phyloP scores from a whole-genome alignment of 64 coral and sea anemone species.

The Pachyseris speciosa region DNA sequence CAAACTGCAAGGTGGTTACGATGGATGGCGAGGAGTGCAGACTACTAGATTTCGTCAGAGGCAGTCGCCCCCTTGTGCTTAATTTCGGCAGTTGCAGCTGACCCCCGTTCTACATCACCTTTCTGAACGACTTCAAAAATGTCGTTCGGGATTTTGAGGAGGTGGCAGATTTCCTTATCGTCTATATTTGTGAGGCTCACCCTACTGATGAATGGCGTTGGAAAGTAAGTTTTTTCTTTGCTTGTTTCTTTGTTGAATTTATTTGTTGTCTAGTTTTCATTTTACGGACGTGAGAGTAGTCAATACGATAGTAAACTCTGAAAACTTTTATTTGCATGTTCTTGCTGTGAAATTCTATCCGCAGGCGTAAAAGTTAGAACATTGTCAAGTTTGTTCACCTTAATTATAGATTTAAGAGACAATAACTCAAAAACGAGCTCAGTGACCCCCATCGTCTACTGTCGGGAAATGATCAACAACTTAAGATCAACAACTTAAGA shows the following conservation, averaged over 20 bases:
- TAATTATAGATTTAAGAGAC: too few relatives aligned
- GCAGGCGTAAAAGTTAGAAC: too few relatives aligned
- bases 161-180: conserved; percentile 62
- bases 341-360: too few relatives aligned
- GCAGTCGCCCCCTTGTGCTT: conserved; percentile 40
- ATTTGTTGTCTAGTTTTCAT: not conserved
- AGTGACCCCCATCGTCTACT: too few relatives aligned
- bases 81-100: conserved; percentile 74
- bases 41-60: conserved; percentile 26
- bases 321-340: too few relatives aligned
- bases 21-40: conserved; percentile 1
- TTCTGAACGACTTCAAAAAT: conserved; percentile 40
- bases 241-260: not conserved
- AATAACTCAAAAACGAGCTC: too few relatives aligned
- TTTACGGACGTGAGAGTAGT: not conserved
- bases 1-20: conserved; percentile 25
- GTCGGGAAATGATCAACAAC: too few relatives aligned
- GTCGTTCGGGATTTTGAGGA: conserved; percentile 51
- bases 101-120: conserved; percentile 50
- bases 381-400: too few relatives aligned
- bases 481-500: too few relatives aligned
- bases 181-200: conserved; percentile 65
- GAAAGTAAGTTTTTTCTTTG: conserved; percentile 33
- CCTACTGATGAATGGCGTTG: conserved; percentile 56
- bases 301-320: not conserved